Percentiles rank a stretch among this genome's conserved stretches.
phyloP scores from a whole-genome alignment of 2,797 vertebrate species.

The Thaleichthys pacificus region DNA sequence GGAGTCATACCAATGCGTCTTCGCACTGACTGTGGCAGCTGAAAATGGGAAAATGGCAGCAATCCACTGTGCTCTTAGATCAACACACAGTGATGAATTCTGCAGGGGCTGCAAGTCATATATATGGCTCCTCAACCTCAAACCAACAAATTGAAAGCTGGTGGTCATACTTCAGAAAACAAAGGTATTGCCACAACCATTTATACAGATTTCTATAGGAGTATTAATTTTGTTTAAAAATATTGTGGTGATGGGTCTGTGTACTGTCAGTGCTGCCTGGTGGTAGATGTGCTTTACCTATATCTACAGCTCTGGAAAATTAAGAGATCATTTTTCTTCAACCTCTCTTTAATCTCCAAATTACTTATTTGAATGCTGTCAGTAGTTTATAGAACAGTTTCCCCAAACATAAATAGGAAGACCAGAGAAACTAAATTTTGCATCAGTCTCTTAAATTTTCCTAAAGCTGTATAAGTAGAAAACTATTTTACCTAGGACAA shows the following conservation, averaged over 20 bases:
- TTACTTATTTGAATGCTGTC: neutral
- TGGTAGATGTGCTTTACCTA: neutral
- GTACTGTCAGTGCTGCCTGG: neutral
- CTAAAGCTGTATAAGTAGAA: neutral
- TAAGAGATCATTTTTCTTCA: neutral
- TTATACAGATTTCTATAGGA: neutral
- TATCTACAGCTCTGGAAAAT: neutral
- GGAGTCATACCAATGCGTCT: conserved; percentile 31
- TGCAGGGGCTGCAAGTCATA: conserved; percentile 31
- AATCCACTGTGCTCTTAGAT: conserved; percentile 38
- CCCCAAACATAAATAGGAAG: no score
- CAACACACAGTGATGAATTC: conserved; percentile 27
- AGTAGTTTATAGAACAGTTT: no score
- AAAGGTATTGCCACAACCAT: conserved; percentile 24
- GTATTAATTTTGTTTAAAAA: neutral
- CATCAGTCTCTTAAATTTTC: neutral
- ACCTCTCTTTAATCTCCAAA: neutral
- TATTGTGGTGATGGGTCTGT: neutral
- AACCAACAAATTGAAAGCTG: conserved; percentile 36
- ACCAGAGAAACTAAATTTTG: neutral
- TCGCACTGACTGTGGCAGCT: conserved; percentile 35
- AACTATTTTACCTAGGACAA: neutral
- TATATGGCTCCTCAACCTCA: conserved; percentile 30
- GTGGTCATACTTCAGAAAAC: conserved; percentile 35
- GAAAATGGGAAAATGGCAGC: conserved; percentile 40